Evolutionary conservation across 2,797 vertebrate species (phyloP), one percentile per base, ranked within the genome.

Genomic region (Dallia pectoralis): DNA sequence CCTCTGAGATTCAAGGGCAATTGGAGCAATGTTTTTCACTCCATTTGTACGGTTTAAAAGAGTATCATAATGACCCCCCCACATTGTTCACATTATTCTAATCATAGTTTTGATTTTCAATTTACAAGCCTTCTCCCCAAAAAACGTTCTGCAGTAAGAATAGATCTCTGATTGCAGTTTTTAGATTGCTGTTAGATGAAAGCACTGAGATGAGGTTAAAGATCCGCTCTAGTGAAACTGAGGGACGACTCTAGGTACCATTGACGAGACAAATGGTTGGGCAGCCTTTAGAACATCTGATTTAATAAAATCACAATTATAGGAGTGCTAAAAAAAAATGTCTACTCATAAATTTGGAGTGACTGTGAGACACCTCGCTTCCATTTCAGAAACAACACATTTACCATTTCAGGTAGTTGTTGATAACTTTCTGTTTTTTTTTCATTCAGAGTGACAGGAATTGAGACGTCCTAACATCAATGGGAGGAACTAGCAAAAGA

Each of bases 221-320:
- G 2, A 25, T 22, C 9, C 22, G 2, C 53, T 12, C 22, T 27
- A 59, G 53, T 59, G 53, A 59, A 25, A 59, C 22, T 59, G 53
- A 59, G 25, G 53, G 61, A 32, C 27, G 29, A 63, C 53, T 25
- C 22, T 27, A 12, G 25, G 22, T 59, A 4, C 53, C 25, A 59
- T 5, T 25, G 61, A 63, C 30, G 61, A 32, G 61, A 25, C 27
- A 63, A 29, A 63, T 29, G 61, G 61, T 27, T 29, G 61, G 53
- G 32, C 61, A 63, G 61, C 25, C 16, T 25, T 59, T 59, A 25
- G 9, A 59, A n/a, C n/a, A 40, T 40, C 51, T 3, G 51, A 9
- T 19, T n/a, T 56, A 56, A n/a, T 56, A 56, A 59, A 59, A 59
- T 59, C n/a, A 59, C 53, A 59, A 59, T 59, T 59, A 19, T 25